Conservation (phyloP, 2,888 invertebrate genomes). For the Bugulina stolonifera region DNA sequence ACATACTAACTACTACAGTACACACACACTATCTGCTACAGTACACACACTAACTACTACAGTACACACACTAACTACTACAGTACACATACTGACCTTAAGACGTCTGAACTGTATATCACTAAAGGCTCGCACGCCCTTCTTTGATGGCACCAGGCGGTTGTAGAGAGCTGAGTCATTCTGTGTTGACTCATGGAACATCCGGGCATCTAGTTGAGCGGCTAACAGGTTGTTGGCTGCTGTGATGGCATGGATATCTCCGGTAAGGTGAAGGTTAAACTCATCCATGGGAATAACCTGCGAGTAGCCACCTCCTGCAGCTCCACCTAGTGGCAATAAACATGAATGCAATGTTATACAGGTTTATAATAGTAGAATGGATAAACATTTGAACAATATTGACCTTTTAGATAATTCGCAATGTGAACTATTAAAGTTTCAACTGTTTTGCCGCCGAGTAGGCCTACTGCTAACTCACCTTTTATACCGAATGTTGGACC, state of each 20-base stretch:
- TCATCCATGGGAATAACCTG: constrained; percentile 98
- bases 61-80: neutral
- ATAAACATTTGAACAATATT: too few species aligned
- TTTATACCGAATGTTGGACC: constrained; percentile 99
- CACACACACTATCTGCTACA: neutral
- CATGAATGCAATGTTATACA: too few species aligned
- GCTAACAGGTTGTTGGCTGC: constrained; percentile 96
- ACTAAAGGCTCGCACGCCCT: constrained; percentile 76
- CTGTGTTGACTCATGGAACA: constrained; percentile 94
- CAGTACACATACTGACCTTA: constrained; percentile 36
- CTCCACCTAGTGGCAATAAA: constrained; percentile 68
- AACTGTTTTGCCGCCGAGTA: too few species aligned
- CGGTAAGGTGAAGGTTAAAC: constrained; percentile 91
- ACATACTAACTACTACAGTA: neutral
- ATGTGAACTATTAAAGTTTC: too few species aligned
- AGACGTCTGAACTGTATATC: constrained; percentile 72
- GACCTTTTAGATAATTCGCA: too few species aligned
- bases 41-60: neutral
- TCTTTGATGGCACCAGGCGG: constrained; percentile 77
- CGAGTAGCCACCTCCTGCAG: constrained; percentile 96
- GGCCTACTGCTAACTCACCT: constrained; percentile 58
- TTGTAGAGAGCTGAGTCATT: constrained; percentile 73
- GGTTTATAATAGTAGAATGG: too few species aligned
- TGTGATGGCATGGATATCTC: constrained; percentile 97
- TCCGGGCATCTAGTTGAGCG: constrained; percentile 90